Conservation (phyloP, 2,113 vertebrate species). For the Corvus cornix region DNA sequence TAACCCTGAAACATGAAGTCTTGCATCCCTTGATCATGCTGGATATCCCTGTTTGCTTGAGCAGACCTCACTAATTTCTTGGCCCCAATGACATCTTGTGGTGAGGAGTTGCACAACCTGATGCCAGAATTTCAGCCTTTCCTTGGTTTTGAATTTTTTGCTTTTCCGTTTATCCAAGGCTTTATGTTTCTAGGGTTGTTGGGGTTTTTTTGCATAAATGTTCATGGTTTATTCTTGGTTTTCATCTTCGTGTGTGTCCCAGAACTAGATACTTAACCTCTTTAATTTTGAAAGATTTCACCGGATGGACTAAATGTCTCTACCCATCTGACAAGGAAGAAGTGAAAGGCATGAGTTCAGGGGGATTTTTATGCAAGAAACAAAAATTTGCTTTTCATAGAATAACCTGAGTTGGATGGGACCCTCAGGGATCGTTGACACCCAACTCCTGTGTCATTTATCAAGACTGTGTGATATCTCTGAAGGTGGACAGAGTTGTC, state of each 20-base stretch:
- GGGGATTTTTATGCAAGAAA: not conserved
- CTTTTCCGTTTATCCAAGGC: not conserved
- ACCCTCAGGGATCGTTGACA: not conserved
- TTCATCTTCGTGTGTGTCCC: not conserved
- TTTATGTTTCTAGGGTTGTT: not conserved
- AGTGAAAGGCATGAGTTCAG: not conserved
- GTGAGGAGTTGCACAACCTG: not conserved
- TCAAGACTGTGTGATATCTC: not conserved
- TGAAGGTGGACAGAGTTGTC: not conserved
- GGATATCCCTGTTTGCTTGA: not conserved
- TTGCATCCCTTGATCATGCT: not conserved
- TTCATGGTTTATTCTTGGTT: not conserved
- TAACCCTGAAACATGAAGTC: not conserved
- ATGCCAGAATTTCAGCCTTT: not conserved
- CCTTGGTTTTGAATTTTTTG: not conserved
- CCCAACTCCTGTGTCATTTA: rapidly evolving
- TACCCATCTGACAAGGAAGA: not conserved
- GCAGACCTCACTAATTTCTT: not conserved
- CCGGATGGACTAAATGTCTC: not conserved
- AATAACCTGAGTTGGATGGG: not conserved
- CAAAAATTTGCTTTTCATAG: not conserved
- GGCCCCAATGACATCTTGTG: not conserved
- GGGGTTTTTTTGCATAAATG: not conserved
- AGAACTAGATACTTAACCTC: not conserved
- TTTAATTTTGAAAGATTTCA: not conserved